These are phyloP conservation scores for Amniataba percoides DNA, from an alignment of 2,797 vertebrate species.

Conservation along the genomic window DNA sequence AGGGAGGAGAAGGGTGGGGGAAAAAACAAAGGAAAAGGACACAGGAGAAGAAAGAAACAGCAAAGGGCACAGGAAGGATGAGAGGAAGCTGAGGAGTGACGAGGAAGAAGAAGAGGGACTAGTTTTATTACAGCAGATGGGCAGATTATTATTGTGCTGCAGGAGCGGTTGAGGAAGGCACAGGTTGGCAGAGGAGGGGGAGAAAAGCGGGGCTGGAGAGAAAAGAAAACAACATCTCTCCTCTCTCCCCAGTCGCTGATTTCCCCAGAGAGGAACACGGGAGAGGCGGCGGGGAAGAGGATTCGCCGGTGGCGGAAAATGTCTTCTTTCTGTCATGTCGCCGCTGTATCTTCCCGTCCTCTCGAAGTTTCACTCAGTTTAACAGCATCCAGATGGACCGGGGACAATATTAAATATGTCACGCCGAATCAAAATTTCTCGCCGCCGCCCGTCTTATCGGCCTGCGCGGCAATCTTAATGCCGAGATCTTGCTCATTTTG, in stretches of 20 bases:
- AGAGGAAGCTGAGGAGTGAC: slow-evolving; percentile 20
- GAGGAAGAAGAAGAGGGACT: slow-evolving; percentile 28
- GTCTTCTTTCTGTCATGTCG: slow-evolving; percentile 49
- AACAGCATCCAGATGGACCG: slow-evolving; percentile 31
- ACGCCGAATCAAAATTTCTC: not conserved
- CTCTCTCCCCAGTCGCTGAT: slow-evolving; percentile 57
- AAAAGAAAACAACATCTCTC: slow-evolving; percentile 71
- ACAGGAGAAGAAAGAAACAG: slow-evolving; percentile 1
- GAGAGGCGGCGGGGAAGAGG: slow-evolving; percentile 16
- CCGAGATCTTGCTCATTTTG: slow-evolving; percentile 7
- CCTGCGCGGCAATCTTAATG: not conserved
- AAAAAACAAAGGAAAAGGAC: not conserved
- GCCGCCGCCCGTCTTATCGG: not conserved
- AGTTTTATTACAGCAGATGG: slow-evolving; percentile 64
- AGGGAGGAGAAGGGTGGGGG: not conserved
- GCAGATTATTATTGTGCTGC: slow-evolving; percentile 55
- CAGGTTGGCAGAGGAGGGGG: slow-evolving; percentile 57
- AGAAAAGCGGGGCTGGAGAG: slow-evolving; percentile 44
- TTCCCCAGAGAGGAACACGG: slow-evolving; percentile 67
- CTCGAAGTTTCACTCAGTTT: slow-evolving; percentile 21
- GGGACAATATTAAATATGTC: slow-evolving; percentile 14
- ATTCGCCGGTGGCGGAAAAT: slow-evolving; percentile 59
- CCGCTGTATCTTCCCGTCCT: slow-evolving; percentile 13
- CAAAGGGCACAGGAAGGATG: slow-evolving; percentile 30
- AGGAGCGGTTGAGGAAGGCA: slow-evolving; percentile 42